A percentile compares a stretch with the other conserved stretches of the same genome.
phyloP scores from a whole-genome alignment of 2,888 invertebrate species.

The Agrotis clavis region DNA sequence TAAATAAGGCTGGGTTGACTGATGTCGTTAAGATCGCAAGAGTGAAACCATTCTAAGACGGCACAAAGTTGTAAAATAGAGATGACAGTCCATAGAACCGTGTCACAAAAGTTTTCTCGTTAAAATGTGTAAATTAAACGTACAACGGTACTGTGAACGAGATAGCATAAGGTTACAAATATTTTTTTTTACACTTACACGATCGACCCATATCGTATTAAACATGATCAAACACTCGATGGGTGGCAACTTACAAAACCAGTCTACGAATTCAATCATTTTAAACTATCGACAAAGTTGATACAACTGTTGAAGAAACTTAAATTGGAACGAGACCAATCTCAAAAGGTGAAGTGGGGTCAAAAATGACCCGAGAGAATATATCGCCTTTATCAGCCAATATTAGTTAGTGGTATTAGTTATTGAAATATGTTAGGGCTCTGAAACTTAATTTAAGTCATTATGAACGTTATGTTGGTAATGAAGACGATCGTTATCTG shows the following conservation, averaged over 20 bases:
- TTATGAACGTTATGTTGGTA: slow-evolving; percentile 5
- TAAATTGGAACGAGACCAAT: slow-evolving; percentile 46
- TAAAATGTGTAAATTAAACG: too few relatives aligned
- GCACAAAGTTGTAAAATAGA: slow-evolving; percentile 13
- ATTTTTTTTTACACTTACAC: too few relatives aligned
- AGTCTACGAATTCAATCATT: slow-evolving; percentile 33
- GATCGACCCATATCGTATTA: neutral
- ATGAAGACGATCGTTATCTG: slow-evolving; percentile 3
- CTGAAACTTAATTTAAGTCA: slow-evolving; percentile 18
- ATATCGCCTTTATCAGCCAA: slow-evolving; percentile 1
- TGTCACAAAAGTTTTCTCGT: too few relatives aligned
- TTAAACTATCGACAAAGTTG: slow-evolving; percentile 44
- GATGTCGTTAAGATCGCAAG: slow-evolving; percentile 16
- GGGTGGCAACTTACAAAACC: slow-evolving; percentile 2
- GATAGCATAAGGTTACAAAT: too few relatives aligned
- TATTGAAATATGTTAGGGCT: slow-evolving; percentile 25
- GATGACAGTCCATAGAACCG: neutral
- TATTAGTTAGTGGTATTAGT: slow-evolving; percentile 12
- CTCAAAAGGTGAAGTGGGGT: slow-evolving; percentile 6
- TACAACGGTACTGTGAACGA: too few relatives aligned
- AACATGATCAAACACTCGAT: neutral
- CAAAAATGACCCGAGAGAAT: slow-evolving; percentile 13
- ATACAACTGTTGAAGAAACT: slow-evolving; percentile 37
- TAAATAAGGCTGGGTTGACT: slow-evolving; percentile 6
- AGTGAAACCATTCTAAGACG: neutral